A percentile compares a stretch with the other conserved stretches of the same genome.
Evolutionary conservation across 1,140 invertebrate species (phyloP).

Genomic region (Caligus rogercresseyi): DNA sequence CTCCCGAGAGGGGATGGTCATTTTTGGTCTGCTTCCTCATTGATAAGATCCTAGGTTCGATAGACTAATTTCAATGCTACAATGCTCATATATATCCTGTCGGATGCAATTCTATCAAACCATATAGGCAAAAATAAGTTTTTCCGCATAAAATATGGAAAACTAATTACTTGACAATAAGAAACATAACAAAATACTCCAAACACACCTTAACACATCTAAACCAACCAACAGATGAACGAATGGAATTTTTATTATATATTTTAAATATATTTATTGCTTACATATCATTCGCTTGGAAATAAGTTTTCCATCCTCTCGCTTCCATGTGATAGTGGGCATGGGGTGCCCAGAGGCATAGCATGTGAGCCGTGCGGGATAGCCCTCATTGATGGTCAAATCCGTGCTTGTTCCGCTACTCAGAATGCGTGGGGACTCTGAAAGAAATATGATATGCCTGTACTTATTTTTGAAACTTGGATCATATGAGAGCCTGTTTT

Average conservation of each 20-base stretch:
- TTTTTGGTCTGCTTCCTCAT: no score
- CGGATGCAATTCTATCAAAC: background rate
- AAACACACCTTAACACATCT: no score
- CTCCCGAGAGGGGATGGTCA: no score
- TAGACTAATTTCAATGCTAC: no score
- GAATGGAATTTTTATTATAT: no score
- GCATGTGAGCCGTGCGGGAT: conserved; percentile 41
- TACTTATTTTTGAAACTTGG: background rate
- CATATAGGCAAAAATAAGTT: background rate
- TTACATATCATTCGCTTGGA: background rate
- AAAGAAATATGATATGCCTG: background rate
- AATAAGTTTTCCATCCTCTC: conserved; percentile 10
- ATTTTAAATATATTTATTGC: background rate
- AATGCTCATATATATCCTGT: background rate
- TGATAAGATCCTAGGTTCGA: no score
- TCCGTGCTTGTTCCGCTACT: conserved; percentile 72
- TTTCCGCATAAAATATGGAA: background rate
- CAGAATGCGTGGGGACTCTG: conserved; percentile 75
- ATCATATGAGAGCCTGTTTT: background rate
- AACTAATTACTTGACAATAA: background rate
- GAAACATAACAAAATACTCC: background rate
- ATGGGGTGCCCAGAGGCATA: background rate
- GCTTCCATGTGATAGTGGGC: conserved; percentile 7
- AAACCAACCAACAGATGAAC: no score
- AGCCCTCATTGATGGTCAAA: conserved; percentile 58